Conservation (phyloP, 1,140 invertebrate genomes). For the Leptinotarsa undecemlineata region DNA sequence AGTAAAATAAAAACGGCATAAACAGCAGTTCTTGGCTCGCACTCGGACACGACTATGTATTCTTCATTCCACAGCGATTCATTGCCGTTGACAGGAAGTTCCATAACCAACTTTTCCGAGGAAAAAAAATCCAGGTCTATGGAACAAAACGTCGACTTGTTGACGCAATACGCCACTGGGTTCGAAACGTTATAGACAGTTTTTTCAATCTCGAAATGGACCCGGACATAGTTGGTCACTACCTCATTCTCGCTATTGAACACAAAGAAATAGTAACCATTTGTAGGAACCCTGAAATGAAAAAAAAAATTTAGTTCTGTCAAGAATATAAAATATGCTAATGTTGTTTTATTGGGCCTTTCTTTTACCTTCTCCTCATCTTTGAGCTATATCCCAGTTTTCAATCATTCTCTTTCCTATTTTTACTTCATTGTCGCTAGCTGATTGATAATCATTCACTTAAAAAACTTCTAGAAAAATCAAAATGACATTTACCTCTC, state of each 20-base stretch:
- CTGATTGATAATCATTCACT: too few species aligned
- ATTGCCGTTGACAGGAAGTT: conserved; percentile 64
- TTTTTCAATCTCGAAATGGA: conserved; percentile 71
- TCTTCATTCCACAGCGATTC: conserved; percentile 74
- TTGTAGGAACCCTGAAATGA: conserved; percentile 64
- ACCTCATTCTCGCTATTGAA: conserved; percentile 82
- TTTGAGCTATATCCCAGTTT: too few species aligned
- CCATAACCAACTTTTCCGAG: conserved; percentile 66
- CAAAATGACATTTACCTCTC: too few species aligned
- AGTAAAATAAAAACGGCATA: conserved; percentile 72
- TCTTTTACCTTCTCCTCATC: too few species aligned
- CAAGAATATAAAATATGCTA: too few species aligned
- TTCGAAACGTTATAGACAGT: conserved; percentile 69
- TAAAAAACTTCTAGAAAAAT: too few species aligned
- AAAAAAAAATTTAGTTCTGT: background rate
- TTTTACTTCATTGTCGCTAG: too few species aligned
- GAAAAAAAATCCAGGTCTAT: conserved; percentile 71
- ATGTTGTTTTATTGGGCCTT: too few species aligned
- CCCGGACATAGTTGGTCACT: conserved; percentile 68
- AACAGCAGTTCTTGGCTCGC: conserved; percentile 71
- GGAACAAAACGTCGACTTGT: conserved; percentile 66
- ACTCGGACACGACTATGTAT: conserved; percentile 72
- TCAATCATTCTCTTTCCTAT: too few species aligned
- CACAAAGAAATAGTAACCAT: conserved; percentile 81
- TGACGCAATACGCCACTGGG: conserved; percentile 62